phyloP scores from a whole-genome alignment of 1,140 invertebrate genomes.

The Zaprionus gabonicus region DNA sequence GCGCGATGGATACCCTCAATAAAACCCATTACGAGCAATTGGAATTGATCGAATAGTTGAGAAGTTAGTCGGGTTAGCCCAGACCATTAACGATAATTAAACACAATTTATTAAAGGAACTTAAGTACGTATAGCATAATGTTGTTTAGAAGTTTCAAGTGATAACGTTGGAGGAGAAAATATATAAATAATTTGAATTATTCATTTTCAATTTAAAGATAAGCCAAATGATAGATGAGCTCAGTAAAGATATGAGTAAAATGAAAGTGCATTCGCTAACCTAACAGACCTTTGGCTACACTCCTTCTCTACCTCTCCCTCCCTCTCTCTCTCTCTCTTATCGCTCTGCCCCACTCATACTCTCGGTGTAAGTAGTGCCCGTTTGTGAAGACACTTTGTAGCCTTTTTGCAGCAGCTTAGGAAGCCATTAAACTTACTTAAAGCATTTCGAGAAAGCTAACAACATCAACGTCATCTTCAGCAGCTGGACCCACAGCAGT shows the following conservation, averaged over 20 bases:
- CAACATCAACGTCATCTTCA: conserved; percentile 70
- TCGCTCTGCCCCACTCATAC: neutral
- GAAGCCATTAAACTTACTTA: conserved; percentile 79
- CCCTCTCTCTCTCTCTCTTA: neutral
- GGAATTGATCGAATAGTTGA: conserved; percentile 3
- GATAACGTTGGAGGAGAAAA: neutral
- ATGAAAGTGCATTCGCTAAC: neutral
- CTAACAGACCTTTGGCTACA: neutral
- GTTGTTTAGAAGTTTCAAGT: neutral
- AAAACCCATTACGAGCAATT: conserved; percentile 5
- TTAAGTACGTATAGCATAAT: neutral
- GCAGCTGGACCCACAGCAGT: conserved; percentile 42
- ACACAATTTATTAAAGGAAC: neutral
- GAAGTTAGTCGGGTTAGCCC: neutral
- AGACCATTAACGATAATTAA: neutral
- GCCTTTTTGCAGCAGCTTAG: conserved; percentile 64
- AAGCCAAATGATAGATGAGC: too few species aligned
- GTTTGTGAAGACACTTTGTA: conserved; percentile 45
- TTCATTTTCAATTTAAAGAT: too few species aligned
- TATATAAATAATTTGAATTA: neutral
- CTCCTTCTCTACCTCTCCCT: neutral
- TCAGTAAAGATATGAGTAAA: neutral
- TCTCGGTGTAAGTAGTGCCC: conserved; percentile 5
- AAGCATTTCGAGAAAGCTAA: conserved; percentile 74
- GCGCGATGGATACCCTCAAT: conserved; percentile 17